A percentile compares a stretch with the other conserved stretches of the same genome.
Evolutionary conservation across 1,140 invertebrate species (phyloP).

Genomic region (Mactra quadrangularis): DNA sequence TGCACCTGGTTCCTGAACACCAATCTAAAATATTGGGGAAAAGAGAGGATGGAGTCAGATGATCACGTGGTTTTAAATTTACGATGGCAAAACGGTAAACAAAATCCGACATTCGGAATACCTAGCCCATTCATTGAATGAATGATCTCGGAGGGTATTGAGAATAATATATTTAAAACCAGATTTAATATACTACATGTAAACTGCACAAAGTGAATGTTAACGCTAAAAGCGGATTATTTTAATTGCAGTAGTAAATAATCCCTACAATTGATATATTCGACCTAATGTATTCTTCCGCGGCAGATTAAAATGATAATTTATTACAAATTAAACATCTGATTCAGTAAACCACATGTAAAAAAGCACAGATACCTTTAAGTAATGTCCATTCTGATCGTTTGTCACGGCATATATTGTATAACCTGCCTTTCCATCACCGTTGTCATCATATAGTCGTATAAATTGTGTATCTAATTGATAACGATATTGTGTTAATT

Average conservation of each 20-base stretch:
- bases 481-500: no score
- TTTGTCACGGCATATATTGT: neutral
- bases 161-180: neutral
- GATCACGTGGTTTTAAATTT: neutral
- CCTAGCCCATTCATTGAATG: neutral
- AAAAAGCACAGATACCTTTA: no score
- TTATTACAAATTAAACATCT: no score
- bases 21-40: neutral
- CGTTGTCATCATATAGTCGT: conserved; percentile 26
- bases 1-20: neutral
- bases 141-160: neutral
- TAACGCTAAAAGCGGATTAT: no score
- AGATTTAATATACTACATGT: neutral
- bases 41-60: neutral
- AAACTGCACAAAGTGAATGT: neutral
- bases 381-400: conserved; percentile 4
- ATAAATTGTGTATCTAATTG: neutral
- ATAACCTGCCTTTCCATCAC: conserved; percentile 15
- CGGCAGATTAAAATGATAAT: no score
- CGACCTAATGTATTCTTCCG: no score
- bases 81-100: neutral
- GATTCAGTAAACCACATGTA: no score
- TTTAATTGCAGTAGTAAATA: no score
- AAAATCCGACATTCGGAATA: neutral
- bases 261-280: no score